phyloP scores from a whole-genome alignment of 1,140 invertebrate genomes.

The Bradynema listronoti region DNA sequence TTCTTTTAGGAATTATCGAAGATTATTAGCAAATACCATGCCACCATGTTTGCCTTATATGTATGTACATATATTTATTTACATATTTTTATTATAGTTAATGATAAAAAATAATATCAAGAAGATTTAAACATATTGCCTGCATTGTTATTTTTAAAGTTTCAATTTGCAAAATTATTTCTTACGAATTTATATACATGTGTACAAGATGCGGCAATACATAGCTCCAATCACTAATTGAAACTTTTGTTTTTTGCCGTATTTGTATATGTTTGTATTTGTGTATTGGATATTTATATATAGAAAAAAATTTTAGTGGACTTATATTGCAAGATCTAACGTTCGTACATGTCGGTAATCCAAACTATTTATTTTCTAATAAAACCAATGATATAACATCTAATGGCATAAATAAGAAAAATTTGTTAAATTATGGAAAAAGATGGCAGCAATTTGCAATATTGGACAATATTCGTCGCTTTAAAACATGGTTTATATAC shows the following conservation, averaged over 20 bases:
- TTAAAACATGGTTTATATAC: constrained; percentile 19
- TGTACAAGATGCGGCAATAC: too few species aligned
- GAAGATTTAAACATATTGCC: too few species aligned
- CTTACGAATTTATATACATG: constrained; percentile 6
- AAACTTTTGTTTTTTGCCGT: too few species aligned
- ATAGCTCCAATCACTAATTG: too few species aligned
- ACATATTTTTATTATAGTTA: background rate
- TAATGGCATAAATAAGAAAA: constrained; percentile 16
- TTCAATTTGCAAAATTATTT: background rate
- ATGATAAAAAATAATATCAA: too few species aligned
- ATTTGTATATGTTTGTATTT: too few species aligned
- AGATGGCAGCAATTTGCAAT: constrained; percentile 36
- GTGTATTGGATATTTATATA: too few species aligned
- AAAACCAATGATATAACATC: background rate
- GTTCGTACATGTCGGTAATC: constrained; percentile 88
- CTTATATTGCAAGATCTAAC: constrained; percentile 95
- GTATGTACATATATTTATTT: constrained; percentile 56
- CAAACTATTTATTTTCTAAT: constrained; percentile 17
- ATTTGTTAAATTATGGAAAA: constrained; percentile 31
- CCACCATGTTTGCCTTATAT: constrained; percentile 97
- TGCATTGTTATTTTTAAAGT: too few species aligned
- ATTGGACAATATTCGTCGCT: constrained; percentile 25
- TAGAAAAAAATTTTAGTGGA: constrained; percentile 72
- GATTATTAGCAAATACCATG: constrained; percentile 81
- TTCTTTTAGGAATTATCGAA: constrained; percentile 87